These are phyloP conservation scores for Hydropsyche betteni DNA, from an alignment of 2,888 invertebrate genomes.

Conservation along the genomic window DNA sequence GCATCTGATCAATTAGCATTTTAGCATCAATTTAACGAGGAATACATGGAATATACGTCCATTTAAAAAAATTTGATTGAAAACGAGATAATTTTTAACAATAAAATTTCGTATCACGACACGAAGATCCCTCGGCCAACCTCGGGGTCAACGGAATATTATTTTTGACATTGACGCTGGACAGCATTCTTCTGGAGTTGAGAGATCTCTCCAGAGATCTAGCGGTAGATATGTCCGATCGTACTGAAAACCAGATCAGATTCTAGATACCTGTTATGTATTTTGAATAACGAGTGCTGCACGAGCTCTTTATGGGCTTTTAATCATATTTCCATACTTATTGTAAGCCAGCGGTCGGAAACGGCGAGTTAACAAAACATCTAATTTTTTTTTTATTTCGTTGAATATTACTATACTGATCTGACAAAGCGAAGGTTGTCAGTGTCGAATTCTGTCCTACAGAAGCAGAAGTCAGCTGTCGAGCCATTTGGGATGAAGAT, in stretches of 20 bases:
- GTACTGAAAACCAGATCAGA: conserved; percentile 42
- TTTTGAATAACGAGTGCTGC: conserved; percentile 45
- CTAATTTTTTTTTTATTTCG: neutral
- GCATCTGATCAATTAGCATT: neutral
- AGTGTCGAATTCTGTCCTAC: conserved; percentile 1
- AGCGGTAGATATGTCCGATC: conserved; percentile 43
- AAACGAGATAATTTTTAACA: neutral
- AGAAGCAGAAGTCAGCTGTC: conserved; percentile 40
- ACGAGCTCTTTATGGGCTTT: conserved; percentile 50
- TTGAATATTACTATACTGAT: too few species aligned
- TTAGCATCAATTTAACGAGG: too few species aligned
- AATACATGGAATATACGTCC: too few species aligned
- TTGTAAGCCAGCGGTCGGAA: neutral
- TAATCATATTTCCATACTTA: conserved; percentile 38
- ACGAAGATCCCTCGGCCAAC: conserved; percentile 32
- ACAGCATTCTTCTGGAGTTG: conserved; percentile 31
- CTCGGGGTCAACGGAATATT: conserved; percentile 33
- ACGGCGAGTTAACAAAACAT: neutral
- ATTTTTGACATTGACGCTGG: conserved; percentile 38
- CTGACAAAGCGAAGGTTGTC: neutral
- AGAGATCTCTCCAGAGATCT: conserved; percentile 43
- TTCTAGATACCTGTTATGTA: conserved; percentile 39
- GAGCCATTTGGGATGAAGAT: conserved; percentile 41
- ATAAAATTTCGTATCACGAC: conserved; percentile 34
- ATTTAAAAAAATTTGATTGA: too few species aligned